Conservation (phyloP, 2,797 vertebrate species). For the Centropyge bicolor region DNA sequence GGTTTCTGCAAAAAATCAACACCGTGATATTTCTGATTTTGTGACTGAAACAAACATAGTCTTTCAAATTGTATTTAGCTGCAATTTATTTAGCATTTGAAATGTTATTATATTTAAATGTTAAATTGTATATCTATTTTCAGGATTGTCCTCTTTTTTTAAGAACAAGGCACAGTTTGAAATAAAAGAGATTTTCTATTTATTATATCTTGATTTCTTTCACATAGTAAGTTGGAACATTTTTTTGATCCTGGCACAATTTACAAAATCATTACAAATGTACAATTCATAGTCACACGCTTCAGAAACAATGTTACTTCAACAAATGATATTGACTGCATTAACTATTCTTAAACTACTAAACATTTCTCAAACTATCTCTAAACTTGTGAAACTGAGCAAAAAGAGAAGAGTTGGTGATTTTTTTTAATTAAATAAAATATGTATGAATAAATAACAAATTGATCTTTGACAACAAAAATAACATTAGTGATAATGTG, state of each 20-base stretch:
- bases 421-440: background rate
- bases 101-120: constrained; percentile 30
- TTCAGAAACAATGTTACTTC: background rate
- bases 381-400: background rate
- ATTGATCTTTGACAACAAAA: background rate
- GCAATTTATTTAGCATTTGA: constrained; percentile 35
- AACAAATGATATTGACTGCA: background rate
- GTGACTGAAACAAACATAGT: constrained; percentile 16
- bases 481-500: background rate
- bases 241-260: background rate
- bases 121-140: constrained; percentile 30
- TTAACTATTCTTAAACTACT: background rate
- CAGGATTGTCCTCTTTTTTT: constrained; percentile 37
- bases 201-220: constrained; percentile 47
- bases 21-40: constrained; percentile 11
- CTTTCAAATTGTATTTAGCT: background rate
- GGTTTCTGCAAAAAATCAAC: constrained; percentile 10
- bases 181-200: constrained; percentile 66
- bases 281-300: background rate
- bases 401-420: background rate
- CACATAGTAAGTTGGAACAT: background rate
- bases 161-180: constrained; percentile 40
- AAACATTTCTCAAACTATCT: background rate
- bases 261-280: background rate
- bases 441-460: background rate